Evolutionary conservation across 2,797 vertebrate genomes (phyloP).

Genomic region (Syngnathus acus): DNA sequence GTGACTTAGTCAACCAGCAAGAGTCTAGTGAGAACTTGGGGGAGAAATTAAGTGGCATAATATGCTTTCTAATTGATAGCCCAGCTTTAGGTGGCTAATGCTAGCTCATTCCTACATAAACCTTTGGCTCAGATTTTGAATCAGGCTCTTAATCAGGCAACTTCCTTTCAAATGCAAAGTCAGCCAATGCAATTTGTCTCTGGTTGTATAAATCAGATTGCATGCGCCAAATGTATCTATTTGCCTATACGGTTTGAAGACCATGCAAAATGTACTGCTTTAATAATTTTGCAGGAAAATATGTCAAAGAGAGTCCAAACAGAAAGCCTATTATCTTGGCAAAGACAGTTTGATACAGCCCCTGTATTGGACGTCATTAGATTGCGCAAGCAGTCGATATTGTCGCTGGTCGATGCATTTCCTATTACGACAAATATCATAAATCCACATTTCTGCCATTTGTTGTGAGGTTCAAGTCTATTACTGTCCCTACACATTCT

Average conservation of each 20-base stretch:
- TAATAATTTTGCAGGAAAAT: too few relatives aligned
- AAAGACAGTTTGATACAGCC: not conserved
- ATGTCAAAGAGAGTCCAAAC: not conserved
- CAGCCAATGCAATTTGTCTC: not conserved
- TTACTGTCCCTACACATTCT: slow-evolving; percentile 29
- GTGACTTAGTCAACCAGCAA: too few relatives aligned
- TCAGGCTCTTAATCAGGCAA: too few relatives aligned
- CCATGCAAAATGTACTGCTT: not conserved
- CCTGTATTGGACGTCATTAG: not conserved
- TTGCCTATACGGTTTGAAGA: not conserved
- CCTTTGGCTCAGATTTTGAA: too few relatives aligned
- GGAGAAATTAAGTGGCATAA: too few relatives aligned
- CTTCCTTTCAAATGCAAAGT: not conserved
- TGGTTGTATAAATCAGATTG: not conserved
- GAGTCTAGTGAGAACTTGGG: too few relatives aligned
- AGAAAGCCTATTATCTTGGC: not conserved
- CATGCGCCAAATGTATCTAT: not conserved
- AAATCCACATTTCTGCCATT: not conserved
- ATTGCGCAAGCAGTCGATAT: not conserved
- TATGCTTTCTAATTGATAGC: too few relatives aligned
- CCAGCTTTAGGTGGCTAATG: too few relatives aligned
- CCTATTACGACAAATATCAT: not conserved
- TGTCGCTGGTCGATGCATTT: not conserved
- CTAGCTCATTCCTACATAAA: too few relatives aligned
- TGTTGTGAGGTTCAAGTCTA: not conserved